Percentiles rank a stretch among this genome's conserved stretches.
phyloP scores from a whole-genome alignment of 2,797 vertebrate genomes.

The Manis crassicaudata region DNA sequence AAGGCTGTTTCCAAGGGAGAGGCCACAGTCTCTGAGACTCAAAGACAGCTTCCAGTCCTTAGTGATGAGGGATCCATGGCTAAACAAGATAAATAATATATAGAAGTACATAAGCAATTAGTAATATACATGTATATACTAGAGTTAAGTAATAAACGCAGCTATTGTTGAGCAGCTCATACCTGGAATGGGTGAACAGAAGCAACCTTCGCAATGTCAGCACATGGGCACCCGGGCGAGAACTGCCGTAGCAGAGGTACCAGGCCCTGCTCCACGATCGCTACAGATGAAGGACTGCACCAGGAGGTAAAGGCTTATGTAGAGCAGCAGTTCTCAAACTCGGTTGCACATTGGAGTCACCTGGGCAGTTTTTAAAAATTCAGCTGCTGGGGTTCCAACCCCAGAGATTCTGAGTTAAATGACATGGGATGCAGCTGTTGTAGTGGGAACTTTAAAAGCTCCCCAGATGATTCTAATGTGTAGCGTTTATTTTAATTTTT shows the following conservation, averaged over 20 bases:
- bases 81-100: not conserved
- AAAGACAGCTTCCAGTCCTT: not conserved
- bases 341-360: not conserved
- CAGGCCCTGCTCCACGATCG: not conserved
- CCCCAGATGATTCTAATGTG: conserved; percentile 11
- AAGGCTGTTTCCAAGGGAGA: not conserved
- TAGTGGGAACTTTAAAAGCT: not conserved
- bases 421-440: not conserved
- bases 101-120: not conserved
- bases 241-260: not conserved
- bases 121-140: not conserved
- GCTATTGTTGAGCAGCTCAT: not conserved
- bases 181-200: not conserved
- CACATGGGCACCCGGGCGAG: not conserved
- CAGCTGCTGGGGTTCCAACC: not conserved
- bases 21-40: not conserved
- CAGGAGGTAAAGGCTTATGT: not conserved
- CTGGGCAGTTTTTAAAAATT: not conserved
- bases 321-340: not conserved
- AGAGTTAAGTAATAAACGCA: not conserved
- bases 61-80: not conserved
- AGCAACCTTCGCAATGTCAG: not conserved
- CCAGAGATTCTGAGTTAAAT: conserved; percentile 4
- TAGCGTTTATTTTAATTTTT: not conserved
- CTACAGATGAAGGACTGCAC: not conserved